Conservation (phyloP, 1,140 invertebrate genomes). For the Melipona quadrifasciata region DNA sequence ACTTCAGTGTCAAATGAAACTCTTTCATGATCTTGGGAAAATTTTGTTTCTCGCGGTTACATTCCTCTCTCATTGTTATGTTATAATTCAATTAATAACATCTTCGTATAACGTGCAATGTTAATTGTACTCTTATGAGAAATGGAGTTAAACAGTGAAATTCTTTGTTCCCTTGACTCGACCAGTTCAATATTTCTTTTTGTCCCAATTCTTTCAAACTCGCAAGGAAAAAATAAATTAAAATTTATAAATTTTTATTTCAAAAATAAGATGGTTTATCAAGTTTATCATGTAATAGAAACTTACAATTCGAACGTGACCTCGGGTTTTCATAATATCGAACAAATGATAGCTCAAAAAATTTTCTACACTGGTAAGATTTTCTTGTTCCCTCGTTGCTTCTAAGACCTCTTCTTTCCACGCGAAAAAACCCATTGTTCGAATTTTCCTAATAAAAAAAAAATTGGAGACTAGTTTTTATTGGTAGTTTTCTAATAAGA, state of each 20-base stretch:
- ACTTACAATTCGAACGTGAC: conserved; percentile 12
- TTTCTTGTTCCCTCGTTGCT: background rate
- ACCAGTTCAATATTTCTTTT: background rate
- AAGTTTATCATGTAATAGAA: background rate
- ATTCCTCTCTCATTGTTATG: background rate
- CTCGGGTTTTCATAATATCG: background rate
- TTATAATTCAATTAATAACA: background rate
- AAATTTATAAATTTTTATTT: too few relatives aligned
- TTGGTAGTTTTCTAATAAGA: background rate
- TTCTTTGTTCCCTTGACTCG: background rate
- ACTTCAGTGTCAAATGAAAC: background rate
- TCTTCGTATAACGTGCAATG: background rate
- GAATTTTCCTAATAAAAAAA: too few relatives aligned
- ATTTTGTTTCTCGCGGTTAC: background rate
- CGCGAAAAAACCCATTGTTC: too few relatives aligned
- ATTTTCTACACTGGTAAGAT: background rate
- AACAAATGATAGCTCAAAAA: background rate
- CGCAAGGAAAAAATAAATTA: too few relatives aligned
- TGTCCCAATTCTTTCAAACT: background rate
- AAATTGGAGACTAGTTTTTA: background rate
- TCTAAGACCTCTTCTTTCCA: too few relatives aligned
- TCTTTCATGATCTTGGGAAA: conserved; percentile 26
- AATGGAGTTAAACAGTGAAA: background rate
- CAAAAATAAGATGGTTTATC: too few relatives aligned
- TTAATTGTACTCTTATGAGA: background rate